Conservation (phyloP, 2,888 invertebrate species). For the Pemphredon lugubris region DNA sequence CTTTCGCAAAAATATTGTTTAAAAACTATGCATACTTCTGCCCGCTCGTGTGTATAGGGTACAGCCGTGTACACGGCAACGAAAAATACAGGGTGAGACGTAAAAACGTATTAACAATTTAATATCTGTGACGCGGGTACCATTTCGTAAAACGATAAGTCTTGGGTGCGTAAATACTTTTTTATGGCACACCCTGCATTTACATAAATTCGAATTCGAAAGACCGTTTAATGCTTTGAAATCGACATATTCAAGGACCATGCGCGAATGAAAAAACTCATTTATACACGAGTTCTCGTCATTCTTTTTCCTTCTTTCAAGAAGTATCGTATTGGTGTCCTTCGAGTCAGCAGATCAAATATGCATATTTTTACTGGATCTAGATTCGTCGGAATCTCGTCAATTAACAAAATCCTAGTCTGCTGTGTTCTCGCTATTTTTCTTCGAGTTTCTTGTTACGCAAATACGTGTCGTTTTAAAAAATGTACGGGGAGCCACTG, state of each 20-base stretch:
- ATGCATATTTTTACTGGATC: constrained; percentile 11
- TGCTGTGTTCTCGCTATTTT: constrained; percentile 10
- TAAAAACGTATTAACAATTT: constrained; percentile 2
- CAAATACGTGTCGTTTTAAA: not conserved
- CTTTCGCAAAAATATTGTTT: constrained; percentile 62
- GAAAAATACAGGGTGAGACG: constrained; percentile 15
- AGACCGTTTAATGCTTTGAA: not conserved
- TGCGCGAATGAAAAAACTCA: not conserved
- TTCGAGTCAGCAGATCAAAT: constrained; percentile 6
- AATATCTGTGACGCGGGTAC: not conserved
- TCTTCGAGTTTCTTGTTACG: not conserved
- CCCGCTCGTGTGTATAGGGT: constrained; percentile 2
- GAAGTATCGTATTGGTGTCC: not conserved
- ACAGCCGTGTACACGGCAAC: not conserved
- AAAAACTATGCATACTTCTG: constrained; percentile 46
- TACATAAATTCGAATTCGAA: not conserved
- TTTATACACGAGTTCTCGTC: not conserved
- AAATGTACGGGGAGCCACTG: constrained; percentile 12
- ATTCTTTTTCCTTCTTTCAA: not conserved
- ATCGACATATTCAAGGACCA: not conserved
- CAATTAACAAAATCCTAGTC: not conserved
- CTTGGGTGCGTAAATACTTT: constrained; percentile 17
- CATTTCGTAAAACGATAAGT: constrained; percentile 1
- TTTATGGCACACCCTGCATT: constrained; percentile 3
- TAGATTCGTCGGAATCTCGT: constrained; percentile 16